A percentile compares a stretch with the other conserved stretches of the same genome.
Evolutionary conservation across 1,140 invertebrate genomes (phyloP).

Genomic region (Calycopis cecrops): DNA sequence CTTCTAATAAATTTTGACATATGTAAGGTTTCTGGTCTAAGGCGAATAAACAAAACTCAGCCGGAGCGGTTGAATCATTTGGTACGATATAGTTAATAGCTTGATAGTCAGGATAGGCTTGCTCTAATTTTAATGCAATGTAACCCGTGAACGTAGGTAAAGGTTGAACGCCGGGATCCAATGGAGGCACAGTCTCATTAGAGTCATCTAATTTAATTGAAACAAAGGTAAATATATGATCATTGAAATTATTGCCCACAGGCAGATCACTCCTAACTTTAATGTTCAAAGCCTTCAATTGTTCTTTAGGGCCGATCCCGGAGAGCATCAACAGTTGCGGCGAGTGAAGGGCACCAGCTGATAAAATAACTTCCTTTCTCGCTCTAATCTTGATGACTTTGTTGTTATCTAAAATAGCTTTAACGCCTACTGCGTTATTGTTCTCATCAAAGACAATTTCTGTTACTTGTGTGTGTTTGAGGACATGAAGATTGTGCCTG

Average conservation of each 20-base stretch:
- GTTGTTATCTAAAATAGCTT: no score
- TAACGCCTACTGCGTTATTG: no score
- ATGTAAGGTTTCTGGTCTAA: constrained; percentile 23
- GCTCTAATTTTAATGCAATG: constrained; percentile 23
- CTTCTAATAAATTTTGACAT: constrained; percentile 22
- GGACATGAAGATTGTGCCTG: no score
- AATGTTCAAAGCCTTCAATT: no score
- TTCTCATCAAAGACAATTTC: no score
- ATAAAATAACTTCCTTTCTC: no score
- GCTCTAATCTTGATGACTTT: no score
- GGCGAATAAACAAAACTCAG: constrained; percentile 18
- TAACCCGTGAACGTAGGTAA: constrained; percentile 24
- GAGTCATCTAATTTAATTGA: not conserved
- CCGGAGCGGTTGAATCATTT: constrained; percentile 12
- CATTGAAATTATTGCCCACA: constrained; percentile 83
- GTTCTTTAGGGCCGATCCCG: no score
- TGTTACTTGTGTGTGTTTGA: no score
- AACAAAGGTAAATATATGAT: constrained; percentile 73
- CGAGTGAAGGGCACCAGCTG: no score
- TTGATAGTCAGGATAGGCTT: constrained; percentile 30
- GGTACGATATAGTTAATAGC: constrained; percentile 18
- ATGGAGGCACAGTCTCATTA: not conserved
- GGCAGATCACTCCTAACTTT: constrained; percentile 76
- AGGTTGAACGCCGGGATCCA: no score
- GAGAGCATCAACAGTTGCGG: no score